Evolutionary conservation across 2,888 invertebrate genomes (phyloP), one percentile per base, ranked within the genome.

Genomic region (Drosophila phalerata): DNA sequence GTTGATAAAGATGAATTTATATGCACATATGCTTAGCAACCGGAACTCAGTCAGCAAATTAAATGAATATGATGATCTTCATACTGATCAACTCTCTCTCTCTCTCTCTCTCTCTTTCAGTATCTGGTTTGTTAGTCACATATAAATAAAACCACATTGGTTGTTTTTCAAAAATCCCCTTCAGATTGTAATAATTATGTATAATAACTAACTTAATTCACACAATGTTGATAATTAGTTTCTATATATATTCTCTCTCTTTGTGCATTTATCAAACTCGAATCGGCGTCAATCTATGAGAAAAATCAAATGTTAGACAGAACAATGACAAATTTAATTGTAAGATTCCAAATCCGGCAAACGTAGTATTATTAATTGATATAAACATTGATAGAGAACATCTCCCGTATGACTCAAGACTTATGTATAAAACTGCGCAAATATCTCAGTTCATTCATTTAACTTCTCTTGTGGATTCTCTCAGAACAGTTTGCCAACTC

Each of bases 1-100:
- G 19, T 30, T 53, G 19, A 34, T 53, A 47, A 11, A 38, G 17
- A 48, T 57, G 42, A 55, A 28, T 58, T 61, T 19, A 55, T 79
- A 86, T 77, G 74, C 85, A 77, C 73, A 86, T 80, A 70, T 69
- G 67, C 13, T 73, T 73, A 71, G 45, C 42, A 88, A 69, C 87
- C 89, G 84, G 89, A 84, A 84, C 75, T 84, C 55, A 62, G 52
- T 69, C 43, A 52, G 53, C 64, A 66, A 63, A 55, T 61, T 49
- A 34, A 69, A 57, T 51, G 69, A 67, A 57, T 58, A 53, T 55
- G 37, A 52, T 25, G 30, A 6, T 51, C 13, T 10, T 28, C n/a
- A 32, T 34, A 4, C 8, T n/a, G 32, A 51, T 25, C 34, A 11
- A 30, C 40, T 42, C 13, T 34, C n/a, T 34, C 25, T 42, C 17